Evolutionary conservation across 2,797 vertebrate genomes (phyloP), one percentile per base, ranked within the genome.

Genomic region (Florisuga fusca): DNA sequence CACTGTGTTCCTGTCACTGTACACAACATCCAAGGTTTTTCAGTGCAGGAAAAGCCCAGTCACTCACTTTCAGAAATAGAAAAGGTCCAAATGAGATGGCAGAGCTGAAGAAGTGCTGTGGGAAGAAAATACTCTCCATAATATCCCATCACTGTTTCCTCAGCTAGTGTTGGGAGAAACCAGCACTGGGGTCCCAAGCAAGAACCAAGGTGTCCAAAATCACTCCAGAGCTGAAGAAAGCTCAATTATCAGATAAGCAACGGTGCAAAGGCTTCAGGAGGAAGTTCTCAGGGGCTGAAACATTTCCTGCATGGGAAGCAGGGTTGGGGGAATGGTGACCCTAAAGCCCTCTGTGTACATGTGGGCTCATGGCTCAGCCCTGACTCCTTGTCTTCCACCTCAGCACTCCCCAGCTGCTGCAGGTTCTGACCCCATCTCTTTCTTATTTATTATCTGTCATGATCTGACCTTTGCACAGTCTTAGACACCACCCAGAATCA

Each of bases 341-440:
- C 25, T 46, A n/a, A 82, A n/a, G 7, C 5, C 3, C 11, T 7
- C 10, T 14, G 6, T 0, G 1, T 15, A 41, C 0, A 2, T 27
- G 10, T 62, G 45, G 7, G 58, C 7, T 63, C 4, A 15, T 43
- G 31, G 13, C 46, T 68, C 36, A 38, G 50, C 12, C 16, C 22
- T 45, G 41, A 26, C 53, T 50, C 51, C 36, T 46, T 84, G 13
- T 38, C 7, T 15, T 11, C 3, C 31, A 21, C 33, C 50, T 21
- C 3, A 0, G 11, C 38, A 31, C 21, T 9, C 59, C 26, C 20
- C 61, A 66, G 45, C 21, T 59, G 33, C 57, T 33, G 7, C 67
- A 78, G 54, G 13, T 7, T 61, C 50, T 43, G 36, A 50, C 7
- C 38, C 14, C 19, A 36, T 7, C 17, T 58, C 36, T 16, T 55